Base-by-base conservation (phyloP, 2,113 vertebrate species). In the Alligator mississippiensis region DNA sequence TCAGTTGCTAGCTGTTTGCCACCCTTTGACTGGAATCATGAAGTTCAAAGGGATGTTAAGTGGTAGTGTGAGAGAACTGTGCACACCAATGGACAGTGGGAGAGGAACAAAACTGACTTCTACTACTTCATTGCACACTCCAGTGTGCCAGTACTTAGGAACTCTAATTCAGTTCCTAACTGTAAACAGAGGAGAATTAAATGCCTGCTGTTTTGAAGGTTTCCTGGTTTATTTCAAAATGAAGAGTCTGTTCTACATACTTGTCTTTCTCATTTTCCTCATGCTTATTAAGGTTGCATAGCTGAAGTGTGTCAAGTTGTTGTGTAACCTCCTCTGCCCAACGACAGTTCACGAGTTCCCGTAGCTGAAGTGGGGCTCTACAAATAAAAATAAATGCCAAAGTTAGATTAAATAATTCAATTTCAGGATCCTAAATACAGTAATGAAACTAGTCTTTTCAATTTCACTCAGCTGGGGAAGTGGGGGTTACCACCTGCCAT, bases 321-420 rank as follows among this genome's bases (percentile, higher is more conserved):
- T 99, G 99, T 0, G 99, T 99, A 92, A 99, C 99, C 96, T 99
- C 99, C 95, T 99, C 99, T 1, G 99, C 99, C 99, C 99, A 99
- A 76, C 99, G 99, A 96, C 99, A 99, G 96, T 99, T 99, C 3
- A 99, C 99, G 16, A 99, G 97, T 97, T 99, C 99, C 89, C 99
- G 98, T 13, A 99, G 98, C 97, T 99, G 99, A 70, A 99, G 98
- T 0, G 99, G 99, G 80, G 99, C 99, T 87, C 99, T 99, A 96
- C 21, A 94, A 84, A 94, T 4, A 83, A 94, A 27, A 75, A 90
- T 77, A 58, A 90, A 30, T 9, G 62, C 7, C 25, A 72, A 9
- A 89, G 70, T 96, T 19, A 95, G 81, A 92, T 47, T 28, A 93
- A 30, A 22, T 47, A 90, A 87, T 59, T 68, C n/a, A 6, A 87